phyloP scores from a whole-genome alignment of 2,113 vertebrate species.

The Ursus arctos region DNA sequence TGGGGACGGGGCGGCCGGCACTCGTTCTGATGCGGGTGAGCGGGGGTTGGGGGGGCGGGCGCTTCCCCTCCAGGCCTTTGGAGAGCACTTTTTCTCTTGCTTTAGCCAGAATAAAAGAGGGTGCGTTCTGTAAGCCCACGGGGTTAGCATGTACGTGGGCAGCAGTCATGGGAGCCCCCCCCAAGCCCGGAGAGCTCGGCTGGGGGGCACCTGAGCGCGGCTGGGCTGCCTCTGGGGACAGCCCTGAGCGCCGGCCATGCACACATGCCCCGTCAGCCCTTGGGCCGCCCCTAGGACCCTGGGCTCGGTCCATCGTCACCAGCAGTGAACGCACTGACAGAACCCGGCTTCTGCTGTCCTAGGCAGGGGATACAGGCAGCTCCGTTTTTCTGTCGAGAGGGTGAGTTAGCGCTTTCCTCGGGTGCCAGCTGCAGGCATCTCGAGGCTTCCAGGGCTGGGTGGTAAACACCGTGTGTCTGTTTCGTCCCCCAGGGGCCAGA shows the following conservation, averaged over 20 bases:
- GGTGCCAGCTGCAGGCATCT: not conserved
- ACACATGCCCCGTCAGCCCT: not conserved
- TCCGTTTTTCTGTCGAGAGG: not conserved
- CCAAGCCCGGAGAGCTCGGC: not conserved
- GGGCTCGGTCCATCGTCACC: not conserved
- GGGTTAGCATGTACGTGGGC: not conserved
- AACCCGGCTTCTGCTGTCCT: not conserved
- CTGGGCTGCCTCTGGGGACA: not conserved
- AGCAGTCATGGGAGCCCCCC: not conserved
- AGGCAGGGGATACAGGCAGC: not conserved
- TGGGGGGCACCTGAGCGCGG: not conserved
- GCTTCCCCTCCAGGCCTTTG: not conserved
- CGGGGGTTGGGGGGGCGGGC: not conserved
- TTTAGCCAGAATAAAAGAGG: constrained; percentile 2
- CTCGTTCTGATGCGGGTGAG: not conserved
- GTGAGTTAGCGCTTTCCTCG: not conserved
- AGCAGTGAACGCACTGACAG: constrained; percentile 8
- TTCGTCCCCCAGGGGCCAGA: not conserved
- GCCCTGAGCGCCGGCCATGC: not conserved
- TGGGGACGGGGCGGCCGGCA: not conserved
- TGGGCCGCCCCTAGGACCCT: not conserved
- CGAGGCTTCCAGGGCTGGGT: not conserved
- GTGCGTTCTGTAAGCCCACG: not conserved
- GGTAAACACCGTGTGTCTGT: not conserved
- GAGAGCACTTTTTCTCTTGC: not conserved